A percentile compares a stretch with the other conserved stretches of the same genome.
These are phyloP conservation scores for Theocolax elegans DNA, from an alignment of 1,140 invertebrate genomes.

Conservation along the genomic window DNA sequence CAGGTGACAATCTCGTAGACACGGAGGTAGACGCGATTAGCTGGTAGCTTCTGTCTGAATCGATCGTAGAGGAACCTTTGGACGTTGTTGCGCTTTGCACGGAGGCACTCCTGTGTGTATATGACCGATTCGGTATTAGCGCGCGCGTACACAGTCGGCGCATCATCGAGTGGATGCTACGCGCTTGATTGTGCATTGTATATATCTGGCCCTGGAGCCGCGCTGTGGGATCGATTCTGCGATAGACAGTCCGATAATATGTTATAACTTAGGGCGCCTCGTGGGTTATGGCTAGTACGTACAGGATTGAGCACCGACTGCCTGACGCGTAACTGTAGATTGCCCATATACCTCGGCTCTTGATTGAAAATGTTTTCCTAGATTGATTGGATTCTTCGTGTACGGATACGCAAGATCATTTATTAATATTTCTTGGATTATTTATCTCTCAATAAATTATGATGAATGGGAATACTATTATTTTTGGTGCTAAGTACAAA, in stretches of 20 bases:
- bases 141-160: background rate
- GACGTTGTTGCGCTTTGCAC: background rate
- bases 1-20: slow-evolving; percentile 17
- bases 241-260: slow-evolving; percentile 27
- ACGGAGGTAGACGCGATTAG: background rate
- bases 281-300: background rate
- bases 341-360: no score
- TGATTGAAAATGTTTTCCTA: no score
- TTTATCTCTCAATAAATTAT: no score
- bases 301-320: no score
- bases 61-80: slow-evolving; percentile 6
- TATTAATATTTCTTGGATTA: no score
- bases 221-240: slow-evolving; percentile 16
- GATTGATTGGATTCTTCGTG: no score
- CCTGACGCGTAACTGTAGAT: no score
- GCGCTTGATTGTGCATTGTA: slow-evolving; percentile 12
- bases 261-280: slow-evolving; percentile 5
- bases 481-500: no score
- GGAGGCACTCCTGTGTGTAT: background rate
- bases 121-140: background rate
- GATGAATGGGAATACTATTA: no score
- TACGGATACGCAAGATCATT: no score
- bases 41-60: background rate
- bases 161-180: background rate
- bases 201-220: background rate